A percentile compares a stretch with the other conserved stretches of the same genome.
Conservation (phyloP, 2,888 invertebrate genomes). For the Eubasilissa splendida region DNA sequence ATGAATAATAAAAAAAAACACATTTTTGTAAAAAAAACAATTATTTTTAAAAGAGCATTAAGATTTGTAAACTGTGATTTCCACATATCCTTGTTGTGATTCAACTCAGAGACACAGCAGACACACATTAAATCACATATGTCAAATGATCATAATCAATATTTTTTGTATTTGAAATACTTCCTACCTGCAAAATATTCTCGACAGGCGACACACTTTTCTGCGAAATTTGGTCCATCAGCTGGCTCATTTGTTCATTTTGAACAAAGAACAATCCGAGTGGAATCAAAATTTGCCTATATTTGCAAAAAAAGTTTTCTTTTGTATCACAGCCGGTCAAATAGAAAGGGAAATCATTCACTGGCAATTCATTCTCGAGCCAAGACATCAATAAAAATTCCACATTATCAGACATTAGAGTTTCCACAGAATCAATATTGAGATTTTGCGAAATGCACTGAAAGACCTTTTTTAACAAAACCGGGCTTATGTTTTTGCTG, state of each 20-base stretch:
- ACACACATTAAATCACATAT: no score
- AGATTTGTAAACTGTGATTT: no score
- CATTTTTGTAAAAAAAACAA: no score
- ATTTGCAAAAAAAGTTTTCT: constrained; percentile 66
- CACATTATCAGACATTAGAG: constrained; percentile 66
- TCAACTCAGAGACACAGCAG: no score
- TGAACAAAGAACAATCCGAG: constrained; percentile 65
- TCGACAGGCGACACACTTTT: not conserved
- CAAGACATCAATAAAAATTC: constrained; percentile 70
- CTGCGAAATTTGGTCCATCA: constrained; percentile 24
- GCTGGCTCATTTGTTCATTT: constrained; percentile 17
- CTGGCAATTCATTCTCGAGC: constrained; percentile 65
- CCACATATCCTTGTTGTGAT: no score
- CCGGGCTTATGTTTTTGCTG: constrained; percentile 68
- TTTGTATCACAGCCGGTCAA: constrained; percentile 65
- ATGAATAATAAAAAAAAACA: no score
- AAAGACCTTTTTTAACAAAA: constrained; percentile 68
- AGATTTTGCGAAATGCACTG: constrained; percentile 61
- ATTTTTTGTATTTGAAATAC: no score
- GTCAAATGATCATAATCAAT: no score
- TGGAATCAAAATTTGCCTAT: constrained; percentile 69
- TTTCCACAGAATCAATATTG: constrained; percentile 51
- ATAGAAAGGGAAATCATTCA: constrained; percentile 67
- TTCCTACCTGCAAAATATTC: constrained; percentile 14
- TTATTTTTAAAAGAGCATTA: no score